Evolutionary conservation across 2,797 vertebrate genomes (phyloP).

Genomic region (Bradypodion pumilum): DNA sequence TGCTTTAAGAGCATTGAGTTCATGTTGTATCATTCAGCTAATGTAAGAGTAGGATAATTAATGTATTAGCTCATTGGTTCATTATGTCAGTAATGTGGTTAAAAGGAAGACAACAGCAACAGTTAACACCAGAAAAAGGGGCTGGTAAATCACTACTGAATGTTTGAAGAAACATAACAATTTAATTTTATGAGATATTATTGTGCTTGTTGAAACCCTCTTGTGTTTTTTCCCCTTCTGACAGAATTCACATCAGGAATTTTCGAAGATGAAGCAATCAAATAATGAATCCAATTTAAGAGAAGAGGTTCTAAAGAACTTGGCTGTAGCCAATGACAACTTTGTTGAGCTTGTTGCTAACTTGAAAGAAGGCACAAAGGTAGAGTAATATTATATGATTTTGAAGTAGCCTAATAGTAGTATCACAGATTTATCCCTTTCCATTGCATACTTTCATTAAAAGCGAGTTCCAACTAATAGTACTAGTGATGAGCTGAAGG

Average conservation of each 20-base stretch:
- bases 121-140: no score
- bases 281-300: constrained; percentile 92
- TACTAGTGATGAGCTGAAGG: not conserved
- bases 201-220: not conserved
- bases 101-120: no score
- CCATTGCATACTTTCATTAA: not conserved
- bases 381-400: constrained; percentile 62
- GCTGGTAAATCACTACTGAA: no score
- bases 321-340: constrained; percentile 96
- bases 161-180: not conserved
- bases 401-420: not conserved
- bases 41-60: no score
- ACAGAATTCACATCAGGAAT: constrained; percentile 89
- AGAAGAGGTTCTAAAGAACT: constrained; percentile 96
- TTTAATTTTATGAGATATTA: not conserved
- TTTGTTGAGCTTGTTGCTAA: constrained; percentile 96
- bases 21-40: no score
- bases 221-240: not conserved
- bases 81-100: no score
- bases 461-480: not conserved
- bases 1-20: no score
- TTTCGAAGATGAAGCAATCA: constrained; percentile 95
- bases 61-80: no score
- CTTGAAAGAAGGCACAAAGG: constrained; percentile 96
- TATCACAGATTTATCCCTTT: not conserved